These are phyloP conservation scores for Fratercula arctica DNA, from an alignment of 2,797 vertebrate genomes.

Conservation along the genomic window DNA sequence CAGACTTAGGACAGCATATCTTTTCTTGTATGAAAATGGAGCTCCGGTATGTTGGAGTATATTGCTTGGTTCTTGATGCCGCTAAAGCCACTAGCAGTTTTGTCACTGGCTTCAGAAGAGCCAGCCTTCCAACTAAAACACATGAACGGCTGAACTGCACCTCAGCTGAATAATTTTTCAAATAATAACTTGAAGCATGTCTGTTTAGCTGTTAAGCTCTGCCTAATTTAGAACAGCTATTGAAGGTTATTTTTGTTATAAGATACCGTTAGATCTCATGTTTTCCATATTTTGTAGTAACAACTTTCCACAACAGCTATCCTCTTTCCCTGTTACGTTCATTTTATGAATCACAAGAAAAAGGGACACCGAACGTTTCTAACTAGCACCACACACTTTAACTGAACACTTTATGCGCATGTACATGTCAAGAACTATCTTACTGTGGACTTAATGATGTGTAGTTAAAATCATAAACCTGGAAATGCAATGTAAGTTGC, in stretches of 20 bases:
- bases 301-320: background rate
- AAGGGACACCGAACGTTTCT: background rate
- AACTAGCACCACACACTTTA: background rate
- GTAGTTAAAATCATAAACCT: background rate
- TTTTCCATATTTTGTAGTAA: conserved; percentile 13
- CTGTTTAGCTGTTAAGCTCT: background rate
- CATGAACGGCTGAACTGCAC: background rate
- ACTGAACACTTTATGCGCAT: background rate
- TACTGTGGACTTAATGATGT: background rate
- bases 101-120: background rate
- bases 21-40: background rate
- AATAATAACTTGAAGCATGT: background rate
- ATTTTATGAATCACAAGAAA: background rate
- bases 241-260: conserved; percentile 21
- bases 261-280: background rate
- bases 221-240: background rate
- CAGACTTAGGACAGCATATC: background rate
- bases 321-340: background rate
- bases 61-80: background rate
- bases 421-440: background rate
- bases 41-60: background rate
- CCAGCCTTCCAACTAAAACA: background rate
- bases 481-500: background rate
- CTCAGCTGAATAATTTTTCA: background rate
- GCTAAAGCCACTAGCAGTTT: background rate